These are phyloP conservation scores for Vanacampus margaritifer DNA, from an alignment of 2,113 vertebrate species.

Conservation along the genomic window DNA sequence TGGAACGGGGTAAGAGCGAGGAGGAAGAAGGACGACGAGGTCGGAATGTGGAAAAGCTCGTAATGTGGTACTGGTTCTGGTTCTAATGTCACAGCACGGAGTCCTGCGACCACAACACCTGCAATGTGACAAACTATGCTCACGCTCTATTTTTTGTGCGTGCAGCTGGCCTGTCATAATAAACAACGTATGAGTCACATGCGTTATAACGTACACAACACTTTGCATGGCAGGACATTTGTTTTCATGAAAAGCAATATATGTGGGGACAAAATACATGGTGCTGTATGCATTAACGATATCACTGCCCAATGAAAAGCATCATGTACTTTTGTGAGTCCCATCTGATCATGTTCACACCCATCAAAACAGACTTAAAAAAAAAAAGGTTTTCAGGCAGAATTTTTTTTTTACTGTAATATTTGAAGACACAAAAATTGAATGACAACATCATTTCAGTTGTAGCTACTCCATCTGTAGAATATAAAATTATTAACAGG, in stretches of 20 bases:
- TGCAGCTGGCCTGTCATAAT: conserved; percentile 2
- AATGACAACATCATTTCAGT: no score
- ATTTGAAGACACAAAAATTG: no score
- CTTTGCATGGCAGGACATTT: background rate
- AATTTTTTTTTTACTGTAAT: no score
- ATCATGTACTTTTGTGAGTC: no score
- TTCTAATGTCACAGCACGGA: conserved; percentile 46
- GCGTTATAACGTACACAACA: background rate
- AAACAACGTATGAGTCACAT: conserved; percentile 4
- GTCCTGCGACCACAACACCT: conserved; percentile 39
- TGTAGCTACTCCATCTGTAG: no score
- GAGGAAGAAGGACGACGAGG: conserved; percentile 17
- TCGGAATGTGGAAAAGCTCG: conserved; percentile 40
- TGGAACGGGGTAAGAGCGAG: background rate
- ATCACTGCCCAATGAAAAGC: no score
- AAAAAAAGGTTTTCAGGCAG: no score
- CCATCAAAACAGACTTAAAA: no score
- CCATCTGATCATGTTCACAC: no score
- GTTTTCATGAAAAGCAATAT: background rate
- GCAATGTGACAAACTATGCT: conserved; percentile 21
- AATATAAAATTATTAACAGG: no score
- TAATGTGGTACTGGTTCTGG: conserved; percentile 10
- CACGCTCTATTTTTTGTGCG: conserved; percentile 9
- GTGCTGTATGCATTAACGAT: background rate
- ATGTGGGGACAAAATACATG: background rate